These are phyloP conservation scores for Stenolophus ochropezus DNA, from an alignment of 2,888 invertebrate species.

Conservation along the genomic window DNA sequence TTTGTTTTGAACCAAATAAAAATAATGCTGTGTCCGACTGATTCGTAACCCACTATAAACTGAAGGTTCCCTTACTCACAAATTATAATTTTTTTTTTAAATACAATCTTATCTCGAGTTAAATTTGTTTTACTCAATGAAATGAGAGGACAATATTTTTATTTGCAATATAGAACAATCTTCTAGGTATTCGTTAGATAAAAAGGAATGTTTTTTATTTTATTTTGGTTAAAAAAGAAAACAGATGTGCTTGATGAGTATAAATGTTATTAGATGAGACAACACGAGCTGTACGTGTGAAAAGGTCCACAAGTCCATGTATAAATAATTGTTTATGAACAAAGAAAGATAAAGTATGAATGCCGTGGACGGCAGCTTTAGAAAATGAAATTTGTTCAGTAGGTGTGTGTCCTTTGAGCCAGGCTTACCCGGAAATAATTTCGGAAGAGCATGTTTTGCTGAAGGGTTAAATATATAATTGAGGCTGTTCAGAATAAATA, in stretches of 20 bases:
- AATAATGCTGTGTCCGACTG: too few relatives aligned
- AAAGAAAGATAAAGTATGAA: neutral
- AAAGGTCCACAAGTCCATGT: neutral
- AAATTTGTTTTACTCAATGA: too few relatives aligned
- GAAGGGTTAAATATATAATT: slow-evolving; percentile 40
- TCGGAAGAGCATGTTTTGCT: slow-evolving; percentile 27
- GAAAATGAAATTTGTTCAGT: neutral
- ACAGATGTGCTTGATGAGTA: neutral
- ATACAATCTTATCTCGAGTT: too few relatives aligned
- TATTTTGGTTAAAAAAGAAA: neutral
- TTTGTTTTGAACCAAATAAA: too few relatives aligned
- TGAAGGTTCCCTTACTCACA: too few relatives aligned
- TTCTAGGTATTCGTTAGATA: too few relatives aligned
- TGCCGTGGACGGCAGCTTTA: neutral
- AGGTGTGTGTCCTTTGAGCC: neutral
- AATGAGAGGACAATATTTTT: too few relatives aligned
- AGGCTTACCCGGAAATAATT: neutral
- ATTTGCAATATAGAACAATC: too few relatives aligned
- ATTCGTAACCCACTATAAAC: too few relatives aligned
- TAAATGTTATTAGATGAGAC: neutral
- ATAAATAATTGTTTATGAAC: neutral
- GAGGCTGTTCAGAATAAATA: slow-evolving; percentile 37
- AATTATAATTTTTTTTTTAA: too few relatives aligned
- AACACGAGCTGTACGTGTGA: too few relatives aligned
- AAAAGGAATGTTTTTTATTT: too few relatives aligned